Base-by-base conservation (phyloP, 2,888 invertebrate species). In the Patella pellucida region DNA sequence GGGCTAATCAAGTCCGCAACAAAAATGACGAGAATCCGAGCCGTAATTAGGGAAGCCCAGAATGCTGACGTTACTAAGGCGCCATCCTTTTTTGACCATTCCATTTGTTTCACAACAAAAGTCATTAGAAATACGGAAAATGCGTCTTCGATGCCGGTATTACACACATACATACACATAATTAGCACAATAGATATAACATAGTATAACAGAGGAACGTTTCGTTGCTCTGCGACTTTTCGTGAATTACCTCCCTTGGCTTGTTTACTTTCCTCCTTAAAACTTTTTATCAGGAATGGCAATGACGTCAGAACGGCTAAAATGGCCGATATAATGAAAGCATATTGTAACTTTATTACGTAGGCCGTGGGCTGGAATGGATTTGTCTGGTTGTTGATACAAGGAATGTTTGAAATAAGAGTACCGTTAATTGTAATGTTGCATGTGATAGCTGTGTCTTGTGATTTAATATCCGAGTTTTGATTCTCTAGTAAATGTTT, bases 71-170 rank as follows among this genome's bases (percentile, higher is more conserved):
- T 23, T 0, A 62, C 23, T 3, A 62, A 14, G 3, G 62, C 62
- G 62, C 62, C 62, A 23, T 62, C 19, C 12, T 15, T 62, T 62
- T 62, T 62, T 1, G 62, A 23, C 62, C 62, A 62, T 12, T 62
- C 62, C 19, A 62, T 12, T 62, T 23, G 62, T 23, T 62, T 23
- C 19, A 62, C 62, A 12, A 23, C 62, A 23, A 62, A 62, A 12
- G 62, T 62, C 62, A 62, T 62, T 11, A 62, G 12, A 62, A 62
- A 62, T 19, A 23, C 62, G 62, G 62, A 62, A 19, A 62, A 62
- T 19, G 62, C 62, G 19, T 62, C 62, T 23, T 62, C 62, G 62
- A 62, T 62, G 23, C 62, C 62, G 4, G 62, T 62, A 14, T 62
- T 62, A 62, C 62, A 62, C 9, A 62, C 11, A 62, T 62, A 62